These are phyloP conservation scores for Andrena hattorfiana DNA, from an alignment of 2,888 invertebrate genomes.

Conservation along the genomic window DNA sequence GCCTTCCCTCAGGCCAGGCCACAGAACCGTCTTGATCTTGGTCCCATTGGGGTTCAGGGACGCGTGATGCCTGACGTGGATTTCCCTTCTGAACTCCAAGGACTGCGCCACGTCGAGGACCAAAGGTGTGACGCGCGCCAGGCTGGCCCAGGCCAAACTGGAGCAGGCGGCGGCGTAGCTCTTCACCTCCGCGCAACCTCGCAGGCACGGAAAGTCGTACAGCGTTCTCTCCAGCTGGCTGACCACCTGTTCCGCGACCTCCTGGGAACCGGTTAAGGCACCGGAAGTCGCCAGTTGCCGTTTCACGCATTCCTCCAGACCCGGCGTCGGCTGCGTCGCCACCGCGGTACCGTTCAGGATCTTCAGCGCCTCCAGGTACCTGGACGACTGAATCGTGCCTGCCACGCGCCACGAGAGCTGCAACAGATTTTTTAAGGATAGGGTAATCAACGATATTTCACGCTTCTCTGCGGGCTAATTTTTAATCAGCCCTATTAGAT, in stretches of 20 bases:
- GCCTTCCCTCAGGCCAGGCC: conserved; percentile 88
- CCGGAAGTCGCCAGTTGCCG: conserved; percentile 80
- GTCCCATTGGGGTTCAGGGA: conserved; percentile 86
- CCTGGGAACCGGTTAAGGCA: conserved; percentile 75
- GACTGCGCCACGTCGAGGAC: conserved; percentile 80
- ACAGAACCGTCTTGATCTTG: conserved; percentile 87
- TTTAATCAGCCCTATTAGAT: too few relatives aligned
- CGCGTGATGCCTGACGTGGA: conserved; percentile 87
- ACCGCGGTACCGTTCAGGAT: conserved; percentile 74
- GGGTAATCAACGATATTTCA: neutral
- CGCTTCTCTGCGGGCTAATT: too few relatives aligned
- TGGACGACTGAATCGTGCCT: conserved; percentile 78
- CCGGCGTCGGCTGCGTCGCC: conserved; percentile 55
- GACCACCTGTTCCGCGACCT: conserved; percentile 80
- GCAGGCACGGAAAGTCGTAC: conserved; percentile 96
- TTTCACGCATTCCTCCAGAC: conserved; percentile 79
- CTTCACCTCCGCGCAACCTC: conserved; percentile 91
- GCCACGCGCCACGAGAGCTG: conserved; percentile 82
- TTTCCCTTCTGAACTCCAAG: conserved; percentile 85
- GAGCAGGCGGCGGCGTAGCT: conserved; percentile 94
- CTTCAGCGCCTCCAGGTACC: conserved; percentile 78
- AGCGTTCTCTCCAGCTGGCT: conserved; percentile 93
- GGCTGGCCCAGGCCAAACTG: conserved; percentile 92
- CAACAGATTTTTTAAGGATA: neutral
- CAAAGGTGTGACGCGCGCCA: conserved; percentile 77